Evolutionary conservation across 2,113 vertebrate genomes (phyloP), one percentile per base, ranked within the genome.

Genomic region (human): DNA sequence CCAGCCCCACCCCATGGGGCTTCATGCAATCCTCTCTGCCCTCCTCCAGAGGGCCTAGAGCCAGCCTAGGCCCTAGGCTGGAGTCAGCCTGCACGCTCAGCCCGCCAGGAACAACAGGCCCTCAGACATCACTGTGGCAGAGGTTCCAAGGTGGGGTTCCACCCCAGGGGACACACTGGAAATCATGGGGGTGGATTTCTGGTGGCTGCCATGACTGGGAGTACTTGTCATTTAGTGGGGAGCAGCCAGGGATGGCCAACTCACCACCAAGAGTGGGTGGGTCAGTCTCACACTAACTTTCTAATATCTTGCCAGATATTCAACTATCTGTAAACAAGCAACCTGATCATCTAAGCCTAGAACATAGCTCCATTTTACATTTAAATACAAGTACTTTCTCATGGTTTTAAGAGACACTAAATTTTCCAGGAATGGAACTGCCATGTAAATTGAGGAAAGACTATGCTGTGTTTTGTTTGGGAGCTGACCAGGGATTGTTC

Each of bases 381-480:
- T 91, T 40, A 90, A 94, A 94, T 79, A 96, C 85, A 97, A 94
- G 95, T 23, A 23, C 93, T 90, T 94, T 85, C 76, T 97, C 93
- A 93, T 66, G 61, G 40, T 76, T 75, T 94, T 96, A 82, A 57
- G 45, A 86, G 75, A 70, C 5, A 93, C 89, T 83, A 38, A 79
- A 94, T 97, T 97, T 97, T 97, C 97, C 96, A 98, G 95, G 89
- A 96, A 73, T 92, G 86, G 89, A 97, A 96, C 86, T 32, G 45
- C 89, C 55, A 89, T 57, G 86, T 95, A 91, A 93, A 97, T 83
- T 85, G 81, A 93, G 82, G 93, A 86, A 83, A 95, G 79, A 78
- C 68, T 68, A 86, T 22, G 61, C 40, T 38, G 40, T 90, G 94
- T 94, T 97, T 94, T 86, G 86, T 89, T 94, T 97, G 97, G 97